These are phyloP conservation scores for Pseudopipra pipra DNA, from an alignment of 2,113 vertebrate genomes.

Conservation along the genomic window DNA sequence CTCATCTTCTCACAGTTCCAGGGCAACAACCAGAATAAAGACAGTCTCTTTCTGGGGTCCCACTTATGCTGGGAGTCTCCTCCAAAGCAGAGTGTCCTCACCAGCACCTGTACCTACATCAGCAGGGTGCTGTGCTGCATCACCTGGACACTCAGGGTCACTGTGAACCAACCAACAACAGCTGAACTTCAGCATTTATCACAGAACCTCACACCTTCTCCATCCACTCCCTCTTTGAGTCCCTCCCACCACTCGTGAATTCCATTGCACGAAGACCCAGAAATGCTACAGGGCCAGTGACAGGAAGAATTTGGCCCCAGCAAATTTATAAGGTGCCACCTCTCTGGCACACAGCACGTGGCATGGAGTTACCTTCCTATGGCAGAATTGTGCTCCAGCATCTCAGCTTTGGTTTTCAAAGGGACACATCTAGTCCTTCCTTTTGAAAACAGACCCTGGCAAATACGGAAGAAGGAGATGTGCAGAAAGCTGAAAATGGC, in stretches of 20 bases:
- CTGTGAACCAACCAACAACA: neutral
- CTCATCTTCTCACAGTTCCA: neutral
- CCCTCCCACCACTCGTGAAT: neutral
- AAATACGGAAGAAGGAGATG: neutral
- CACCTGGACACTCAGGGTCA: neutral
- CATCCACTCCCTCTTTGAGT: neutral
- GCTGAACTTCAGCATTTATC: neutral
- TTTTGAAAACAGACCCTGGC: neutral
- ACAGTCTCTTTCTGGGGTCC: neutral
- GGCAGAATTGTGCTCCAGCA: neutral
- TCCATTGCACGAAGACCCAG: fast-evolving
- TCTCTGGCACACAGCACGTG: neutral
- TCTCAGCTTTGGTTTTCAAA: neutral
- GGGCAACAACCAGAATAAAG: neutral
- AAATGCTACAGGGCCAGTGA: neutral
- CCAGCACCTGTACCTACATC: neutral
- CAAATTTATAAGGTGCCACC: neutral
- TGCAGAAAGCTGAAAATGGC: neutral
- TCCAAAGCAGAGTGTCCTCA: neutral
- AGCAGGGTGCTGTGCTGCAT: neutral
- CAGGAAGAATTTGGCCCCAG: neutral
- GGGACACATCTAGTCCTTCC: fast-evolving
- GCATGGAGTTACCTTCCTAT: neutral
- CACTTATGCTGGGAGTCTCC: neutral
- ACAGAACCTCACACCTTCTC: neutral